Evolutionary conservation across 1,140 invertebrate genomes (phyloP).

Genomic region (Antheraea pernyi): DNA sequence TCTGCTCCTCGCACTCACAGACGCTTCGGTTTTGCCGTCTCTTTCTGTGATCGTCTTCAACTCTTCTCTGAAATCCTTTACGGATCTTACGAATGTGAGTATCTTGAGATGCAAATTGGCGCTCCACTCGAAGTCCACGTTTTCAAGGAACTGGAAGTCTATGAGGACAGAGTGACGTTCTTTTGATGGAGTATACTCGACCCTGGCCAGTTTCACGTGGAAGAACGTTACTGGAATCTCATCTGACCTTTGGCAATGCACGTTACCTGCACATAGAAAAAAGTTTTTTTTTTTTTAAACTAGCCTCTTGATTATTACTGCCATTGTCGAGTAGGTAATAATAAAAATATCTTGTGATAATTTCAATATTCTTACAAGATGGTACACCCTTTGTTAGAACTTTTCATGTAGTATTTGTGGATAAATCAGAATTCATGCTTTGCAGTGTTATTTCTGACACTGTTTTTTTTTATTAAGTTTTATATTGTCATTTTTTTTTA

Average conservation of each 20-base stretch:
- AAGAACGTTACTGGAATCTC: conserved; percentile 68
- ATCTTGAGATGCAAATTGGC: conserved; percentile 87
- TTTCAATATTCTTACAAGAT: too few species aligned
- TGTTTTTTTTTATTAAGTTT: too few species aligned
- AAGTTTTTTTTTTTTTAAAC: too few species aligned
- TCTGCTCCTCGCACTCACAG: conserved; percentile 23
- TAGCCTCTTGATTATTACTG: too few species aligned
- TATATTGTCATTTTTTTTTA: too few species aligned
- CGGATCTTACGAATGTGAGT: conserved; percentile 82
- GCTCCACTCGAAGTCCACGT: conserved; percentile 85
- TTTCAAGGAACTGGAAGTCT: conserved; percentile 82
- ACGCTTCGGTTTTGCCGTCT: conserved; percentile 15
- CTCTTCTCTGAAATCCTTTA: conserved; percentile 75
- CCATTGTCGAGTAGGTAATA: too few species aligned
- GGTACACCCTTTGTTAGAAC: too few species aligned
- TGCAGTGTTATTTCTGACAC: too few species aligned
- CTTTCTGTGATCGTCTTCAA: conserved; percentile 36
- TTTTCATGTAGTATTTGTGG: too few species aligned
- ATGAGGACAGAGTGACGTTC: conserved; percentile 64
- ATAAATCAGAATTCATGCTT: too few species aligned
- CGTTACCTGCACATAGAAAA: conserved; percentile 39
- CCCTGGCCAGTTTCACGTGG: conserved; percentile 68
- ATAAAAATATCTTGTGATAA: too few species aligned
- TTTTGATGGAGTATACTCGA: conserved; percentile 60
- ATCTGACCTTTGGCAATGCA: conserved; percentile 69